phyloP scores from a whole-genome alignment of 2,113 vertebrate species.

The Petroica traversi region DNA sequence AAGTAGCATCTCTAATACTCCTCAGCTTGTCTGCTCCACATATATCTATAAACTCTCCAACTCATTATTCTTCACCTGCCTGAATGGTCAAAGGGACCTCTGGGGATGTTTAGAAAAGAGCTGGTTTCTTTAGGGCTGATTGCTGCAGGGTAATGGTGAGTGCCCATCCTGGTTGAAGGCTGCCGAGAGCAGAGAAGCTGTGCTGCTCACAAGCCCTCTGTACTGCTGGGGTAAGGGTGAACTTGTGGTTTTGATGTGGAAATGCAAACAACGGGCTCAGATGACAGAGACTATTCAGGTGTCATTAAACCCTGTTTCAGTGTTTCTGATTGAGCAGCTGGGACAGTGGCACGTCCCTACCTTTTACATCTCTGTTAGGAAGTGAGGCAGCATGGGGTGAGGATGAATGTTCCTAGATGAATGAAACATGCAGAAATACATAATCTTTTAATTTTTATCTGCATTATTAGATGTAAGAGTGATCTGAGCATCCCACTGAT shows the following conservation, averaged over 20 bases:
- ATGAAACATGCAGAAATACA: background rate
- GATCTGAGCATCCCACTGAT: background rate
- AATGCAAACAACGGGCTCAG: background rate
- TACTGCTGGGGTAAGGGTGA: background rate
- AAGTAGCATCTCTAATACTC: background rate
- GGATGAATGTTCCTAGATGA: background rate
- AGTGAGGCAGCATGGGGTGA: accelerated
- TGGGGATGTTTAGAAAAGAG: background rate
- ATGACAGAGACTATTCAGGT: background rate
- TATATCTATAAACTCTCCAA: background rate
- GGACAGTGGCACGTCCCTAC: accelerated
- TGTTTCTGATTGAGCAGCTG: background rate
- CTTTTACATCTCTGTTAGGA: background rate
- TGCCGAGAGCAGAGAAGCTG: background rate
- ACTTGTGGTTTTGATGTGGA: background rate
- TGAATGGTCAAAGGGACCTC: too few species aligned
- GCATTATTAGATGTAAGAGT: background rate
- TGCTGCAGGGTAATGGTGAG: background rate
- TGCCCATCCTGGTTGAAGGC: background rate
- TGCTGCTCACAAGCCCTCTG: background rate
- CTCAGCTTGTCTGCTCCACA: background rate
- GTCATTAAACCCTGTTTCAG: background rate
- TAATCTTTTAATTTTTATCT: background rate
- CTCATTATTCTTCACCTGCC: background rate
- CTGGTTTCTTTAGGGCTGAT: background rate